A percentile compares a stretch with the other conserved stretches of the same genome.
Conservation (phyloP, 2,797 vertebrate genomes). For the Spea hammondii region DNA sequence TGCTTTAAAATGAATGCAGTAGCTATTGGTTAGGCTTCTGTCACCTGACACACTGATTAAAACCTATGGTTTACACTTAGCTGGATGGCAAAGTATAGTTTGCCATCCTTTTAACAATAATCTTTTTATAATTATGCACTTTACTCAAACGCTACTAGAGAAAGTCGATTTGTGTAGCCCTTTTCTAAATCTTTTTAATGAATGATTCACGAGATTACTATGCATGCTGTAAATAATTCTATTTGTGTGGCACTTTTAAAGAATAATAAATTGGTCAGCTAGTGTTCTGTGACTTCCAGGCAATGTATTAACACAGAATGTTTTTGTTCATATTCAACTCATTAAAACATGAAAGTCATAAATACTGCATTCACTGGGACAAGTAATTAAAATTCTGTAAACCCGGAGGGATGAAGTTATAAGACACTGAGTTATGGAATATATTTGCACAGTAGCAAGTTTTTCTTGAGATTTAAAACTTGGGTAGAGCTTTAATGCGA, state of each 20-base stretch:
- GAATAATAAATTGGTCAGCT: conserved; percentile 29
- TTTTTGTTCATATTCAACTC: conserved; percentile 15
- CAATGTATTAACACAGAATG: conserved; percentile 4
- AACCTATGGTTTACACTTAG: not conserved
- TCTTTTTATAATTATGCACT: conserved; percentile 8
- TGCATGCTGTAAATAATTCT: conserved; percentile 32
- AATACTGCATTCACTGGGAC: not conserved
- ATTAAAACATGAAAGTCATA: not conserved
- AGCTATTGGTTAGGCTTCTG: not conserved
- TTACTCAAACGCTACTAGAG: conserved; percentile 4
- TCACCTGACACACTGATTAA: not conserved
- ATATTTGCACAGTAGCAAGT: too few species aligned
- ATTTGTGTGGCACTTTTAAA: conserved; percentile 19
- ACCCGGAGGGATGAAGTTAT: too few species aligned
- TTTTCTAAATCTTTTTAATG: conserved; percentile 22
- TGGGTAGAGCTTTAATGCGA: too few species aligned
- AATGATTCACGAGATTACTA: conserved; percentile 23
- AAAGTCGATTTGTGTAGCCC: conserved; percentile 20
- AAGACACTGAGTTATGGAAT: too few species aligned
- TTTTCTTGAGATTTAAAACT: too few species aligned
- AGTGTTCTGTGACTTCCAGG: not conserved
- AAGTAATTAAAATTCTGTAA: conserved; percentile 6
- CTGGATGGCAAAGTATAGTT: not conserved
- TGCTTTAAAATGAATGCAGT: too few species aligned
- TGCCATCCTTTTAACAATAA: not conserved